Percentiles rank a stretch among this genome's conserved stretches.
These are phyloP conservation scores for Troglohyphantes excavatus DNA, from an alignment of 2,888 invertebrate genomes.

Conservation along the genomic window DNA sequence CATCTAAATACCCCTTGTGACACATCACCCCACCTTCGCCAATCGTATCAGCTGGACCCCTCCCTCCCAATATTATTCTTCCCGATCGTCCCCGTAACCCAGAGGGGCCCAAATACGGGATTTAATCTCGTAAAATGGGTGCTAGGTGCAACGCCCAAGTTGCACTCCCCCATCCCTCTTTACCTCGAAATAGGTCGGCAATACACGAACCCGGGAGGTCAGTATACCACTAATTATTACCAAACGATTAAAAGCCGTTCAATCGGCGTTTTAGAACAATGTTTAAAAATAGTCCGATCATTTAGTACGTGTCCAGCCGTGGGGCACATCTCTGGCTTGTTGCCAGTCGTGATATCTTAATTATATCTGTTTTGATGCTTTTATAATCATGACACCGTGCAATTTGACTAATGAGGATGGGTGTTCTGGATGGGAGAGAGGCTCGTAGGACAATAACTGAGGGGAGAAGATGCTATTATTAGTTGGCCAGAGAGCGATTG, in stretches of 20 bases:
- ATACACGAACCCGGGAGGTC: background rate
- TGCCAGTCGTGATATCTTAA: background rate
- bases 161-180: background rate
- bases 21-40: background rate
- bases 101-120: slow-evolving; percentile 10
- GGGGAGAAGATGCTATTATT: too few species aligned
- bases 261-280: background rate
- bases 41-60: background rate
- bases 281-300: slow-evolving; percentile 3
- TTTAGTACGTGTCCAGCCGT: background rate
- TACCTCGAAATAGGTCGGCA: background rate
- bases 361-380: background rate
- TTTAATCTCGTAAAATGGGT: background rate
- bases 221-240: slow-evolving; percentile 3
- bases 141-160: background rate
- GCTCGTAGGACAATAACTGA: background rate
- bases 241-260: background rate
- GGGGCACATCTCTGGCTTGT: background rate
- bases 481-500: background rate
- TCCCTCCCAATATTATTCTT: background rate
- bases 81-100: slow-evolving; percentile 24
- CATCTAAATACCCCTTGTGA: too few species aligned
- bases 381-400: slow-evolving; percentile 2
- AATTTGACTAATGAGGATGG: slow-evolving; percentile 1
- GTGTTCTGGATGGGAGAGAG: background rate